Conservation (phyloP, 2,113 vertebrate genomes). For the Neotoma lepida region DNA sequence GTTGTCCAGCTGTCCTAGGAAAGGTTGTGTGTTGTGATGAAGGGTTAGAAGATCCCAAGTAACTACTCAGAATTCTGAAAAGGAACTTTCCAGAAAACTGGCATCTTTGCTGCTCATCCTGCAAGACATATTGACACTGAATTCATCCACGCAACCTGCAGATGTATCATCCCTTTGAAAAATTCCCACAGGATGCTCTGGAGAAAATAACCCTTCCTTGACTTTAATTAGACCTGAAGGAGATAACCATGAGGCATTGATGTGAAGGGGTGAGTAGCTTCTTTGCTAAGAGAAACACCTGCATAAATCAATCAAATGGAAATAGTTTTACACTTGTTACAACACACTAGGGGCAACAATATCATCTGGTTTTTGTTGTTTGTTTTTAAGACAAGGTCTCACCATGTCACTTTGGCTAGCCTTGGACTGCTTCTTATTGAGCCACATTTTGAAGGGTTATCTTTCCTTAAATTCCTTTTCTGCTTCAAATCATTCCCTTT, state of each 20-base stretch:
- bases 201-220: slow-evolving; percentile 18
- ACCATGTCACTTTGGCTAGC: background rate
- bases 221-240: slow-evolving; percentile 22
- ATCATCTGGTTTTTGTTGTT: background rate
- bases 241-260: background rate
- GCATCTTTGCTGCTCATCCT: background rate
- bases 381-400: background rate
- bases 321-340: background rate
- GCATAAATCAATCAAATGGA: background rate
- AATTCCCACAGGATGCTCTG: background rate
- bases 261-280: background rate
- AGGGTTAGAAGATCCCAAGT: background rate
- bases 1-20: background rate
- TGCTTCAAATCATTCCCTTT: slow-evolving; percentile 16
- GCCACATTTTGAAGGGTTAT: background rate
- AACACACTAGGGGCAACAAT: background rate
- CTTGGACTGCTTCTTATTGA: background rate
- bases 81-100: background rate
- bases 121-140: background rate
- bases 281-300: background rate
- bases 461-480: slow-evolving; percentile 10
- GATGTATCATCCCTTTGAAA: background rate
- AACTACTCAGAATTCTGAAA: background rate
- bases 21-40: background rate
- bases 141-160: background rate